phyloP scores from a whole-genome alignment of 1,140 invertebrate species.

The Diachasma alloeum region DNA sequence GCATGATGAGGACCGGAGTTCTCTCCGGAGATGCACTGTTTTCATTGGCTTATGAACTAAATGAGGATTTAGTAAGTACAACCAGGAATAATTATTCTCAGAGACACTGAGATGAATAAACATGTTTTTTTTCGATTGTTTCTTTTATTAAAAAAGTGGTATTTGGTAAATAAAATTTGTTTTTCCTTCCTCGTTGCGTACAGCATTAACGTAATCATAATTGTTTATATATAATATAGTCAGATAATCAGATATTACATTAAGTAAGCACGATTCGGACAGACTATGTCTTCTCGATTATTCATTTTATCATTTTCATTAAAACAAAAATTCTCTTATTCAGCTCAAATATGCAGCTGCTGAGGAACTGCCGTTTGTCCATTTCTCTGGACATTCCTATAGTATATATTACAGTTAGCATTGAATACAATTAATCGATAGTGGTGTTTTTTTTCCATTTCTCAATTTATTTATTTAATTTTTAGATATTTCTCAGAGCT shows the following conservation, averaged over 20 bases:
- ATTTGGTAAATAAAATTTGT: constrained; percentile 47
- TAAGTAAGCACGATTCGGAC: constrained; percentile 16
- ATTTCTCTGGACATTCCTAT: background rate
- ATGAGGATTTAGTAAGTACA: background rate
- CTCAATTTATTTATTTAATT: background rate
- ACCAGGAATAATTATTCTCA: background rate
- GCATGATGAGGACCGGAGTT: too few species aligned
- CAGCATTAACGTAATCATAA: constrained; percentile 39
- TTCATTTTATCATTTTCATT: background rate
- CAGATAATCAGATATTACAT: constrained; percentile 31
- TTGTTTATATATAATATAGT: constrained; percentile 33
- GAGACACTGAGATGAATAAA: constrained; percentile 7
- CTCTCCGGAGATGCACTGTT: too few species aligned
- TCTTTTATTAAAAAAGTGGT: constrained; percentile 44
- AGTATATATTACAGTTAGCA: constrained; percentile 11
- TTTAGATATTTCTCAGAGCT: background rate
- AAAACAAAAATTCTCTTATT: background rate
- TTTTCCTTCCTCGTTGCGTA: constrained; percentile 29
- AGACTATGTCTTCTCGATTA: background rate
- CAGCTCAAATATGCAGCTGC: background rate
- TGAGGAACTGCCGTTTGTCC: background rate
- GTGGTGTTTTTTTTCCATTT: constrained; percentile 3
- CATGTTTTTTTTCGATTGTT: background rate
- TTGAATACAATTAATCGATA: constrained; percentile 14
- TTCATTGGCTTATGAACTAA: background rate